Evolutionary conservation across 2,797 vertebrate species (phyloP).

Genomic region (Sternotherus odoratus): DNA sequence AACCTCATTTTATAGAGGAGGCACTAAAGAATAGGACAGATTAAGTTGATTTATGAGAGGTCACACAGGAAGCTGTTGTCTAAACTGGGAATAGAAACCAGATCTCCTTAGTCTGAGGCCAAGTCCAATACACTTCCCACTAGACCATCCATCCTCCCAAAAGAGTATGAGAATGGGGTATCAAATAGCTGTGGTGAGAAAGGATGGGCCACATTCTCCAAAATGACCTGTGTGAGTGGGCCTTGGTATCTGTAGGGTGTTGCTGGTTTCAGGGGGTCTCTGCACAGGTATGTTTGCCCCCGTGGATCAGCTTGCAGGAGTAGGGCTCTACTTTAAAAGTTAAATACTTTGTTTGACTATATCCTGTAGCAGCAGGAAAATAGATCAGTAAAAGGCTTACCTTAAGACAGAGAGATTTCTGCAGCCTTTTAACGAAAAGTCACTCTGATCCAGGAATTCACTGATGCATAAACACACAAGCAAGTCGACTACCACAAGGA

Average conservation of each 20-base stretch:
- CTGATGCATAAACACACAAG: not conserved
- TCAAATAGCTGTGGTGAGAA: not conserved
- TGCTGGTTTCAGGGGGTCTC: constrained; percentile 24
- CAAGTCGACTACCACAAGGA: not conserved
- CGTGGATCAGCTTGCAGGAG: not conserved
- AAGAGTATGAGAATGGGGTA: not conserved
- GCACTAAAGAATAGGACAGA: not conserved
- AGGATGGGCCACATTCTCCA: not conserved
- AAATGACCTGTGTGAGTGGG: not conserved
- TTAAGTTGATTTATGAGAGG: not conserved
- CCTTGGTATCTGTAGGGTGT: not conserved
- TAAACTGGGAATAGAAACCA: not conserved
- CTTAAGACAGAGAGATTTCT: constrained; percentile 25
- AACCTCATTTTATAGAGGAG: not conserved
- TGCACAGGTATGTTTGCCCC: not conserved
- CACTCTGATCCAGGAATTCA: not conserved
- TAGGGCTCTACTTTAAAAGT: not conserved
- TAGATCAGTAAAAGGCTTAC: constrained; percentile 13
- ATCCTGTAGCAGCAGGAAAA: constrained; percentile 3
- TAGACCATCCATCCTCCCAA: not conserved
- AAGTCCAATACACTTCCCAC: not conserved
- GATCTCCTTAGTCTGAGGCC: not conserved
- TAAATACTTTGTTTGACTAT: not conserved
- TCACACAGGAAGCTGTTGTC: not conserved
- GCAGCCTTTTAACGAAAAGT: constrained; percentile 13